Conservation (phyloP, 2,888 invertebrate species). For the Ceraclea dissimilis region DNA sequence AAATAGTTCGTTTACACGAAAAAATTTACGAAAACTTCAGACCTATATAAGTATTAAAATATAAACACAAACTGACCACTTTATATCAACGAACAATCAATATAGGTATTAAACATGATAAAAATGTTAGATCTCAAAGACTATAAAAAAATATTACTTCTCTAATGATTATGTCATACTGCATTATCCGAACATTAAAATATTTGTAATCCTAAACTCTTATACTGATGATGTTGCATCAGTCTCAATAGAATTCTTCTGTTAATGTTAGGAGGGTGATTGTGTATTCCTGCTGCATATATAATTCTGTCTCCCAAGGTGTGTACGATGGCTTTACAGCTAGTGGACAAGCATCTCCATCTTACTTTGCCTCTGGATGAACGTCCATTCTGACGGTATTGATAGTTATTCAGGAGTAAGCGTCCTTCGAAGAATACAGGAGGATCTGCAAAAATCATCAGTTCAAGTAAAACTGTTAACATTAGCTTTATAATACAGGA, state of each 20-base stretch:
- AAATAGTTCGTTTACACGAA: too few relatives aligned
- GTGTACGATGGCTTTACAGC: conserved; percentile 30
- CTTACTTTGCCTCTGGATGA: background rate
- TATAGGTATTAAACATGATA: too few relatives aligned
- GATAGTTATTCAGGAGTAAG: background rate
- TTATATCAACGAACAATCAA: too few relatives aligned
- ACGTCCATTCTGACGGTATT: conserved; percentile 1
- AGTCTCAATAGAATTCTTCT: background rate
- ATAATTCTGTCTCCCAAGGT: conserved; percentile 29
- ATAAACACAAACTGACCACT: too few relatives aligned
- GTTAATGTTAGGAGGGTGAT: conserved; percentile 17
- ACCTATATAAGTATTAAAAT: too few relatives aligned
- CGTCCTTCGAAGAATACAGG: conserved; percentile 1
- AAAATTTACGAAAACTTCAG: too few relatives aligned
- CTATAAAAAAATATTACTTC: too few relatives aligned
- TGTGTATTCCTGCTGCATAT: conserved; percentile 22
- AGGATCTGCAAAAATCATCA: background rate
- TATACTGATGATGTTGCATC: background rate
- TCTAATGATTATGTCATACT: too few relatives aligned
- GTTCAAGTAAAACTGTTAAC: too few relatives aligned
- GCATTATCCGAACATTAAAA: background rate
- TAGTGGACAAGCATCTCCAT: conserved; percentile 4
- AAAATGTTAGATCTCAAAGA: too few relatives aligned
- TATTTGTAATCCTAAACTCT: background rate
- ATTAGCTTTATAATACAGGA: too few relatives aligned